These are phyloP conservation scores for Galleria mellonella DNA, from an alignment of 1,140 invertebrate genomes.

Conservation along the genomic window DNA sequence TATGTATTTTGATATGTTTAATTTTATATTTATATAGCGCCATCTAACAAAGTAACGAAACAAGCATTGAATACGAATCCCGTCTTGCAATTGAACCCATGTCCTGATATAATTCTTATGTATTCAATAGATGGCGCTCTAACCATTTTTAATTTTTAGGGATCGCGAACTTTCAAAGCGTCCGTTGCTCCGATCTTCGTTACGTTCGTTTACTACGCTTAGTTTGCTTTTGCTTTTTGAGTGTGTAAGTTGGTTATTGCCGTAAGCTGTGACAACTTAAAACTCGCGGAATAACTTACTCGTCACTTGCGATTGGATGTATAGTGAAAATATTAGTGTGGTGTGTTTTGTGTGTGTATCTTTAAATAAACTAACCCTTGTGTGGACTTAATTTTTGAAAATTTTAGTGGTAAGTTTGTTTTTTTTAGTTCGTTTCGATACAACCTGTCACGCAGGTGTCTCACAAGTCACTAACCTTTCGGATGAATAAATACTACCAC, in stretches of 20 bases:
- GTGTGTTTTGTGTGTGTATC: slow-evolving; percentile 34
- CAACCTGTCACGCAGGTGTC: slow-evolving; percentile 71
- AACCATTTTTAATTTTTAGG: slow-evolving; percentile 5
- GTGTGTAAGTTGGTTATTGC: slow-evolving; percentile 26
- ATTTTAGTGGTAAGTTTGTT: slow-evolving; percentile 48
- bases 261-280: slow-evolving; percentile 21
- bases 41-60: neutral
- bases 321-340: slow-evolving; percentile 36
- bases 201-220: slow-evolving; percentile 42
- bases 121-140: slow-evolving; percentile 21
- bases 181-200: slow-evolving; percentile 3
- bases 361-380: slow-evolving; percentile 1
- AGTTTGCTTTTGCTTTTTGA: slow-evolving; percentile 43
- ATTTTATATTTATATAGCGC: no score
- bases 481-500: slow-evolving; percentile 28
- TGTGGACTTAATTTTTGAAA: slow-evolving; percentile 13
- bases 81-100: no score
- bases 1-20: no score
- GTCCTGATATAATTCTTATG: no score
- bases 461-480: slow-evolving; percentile 60
- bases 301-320: slow-evolving; percentile 31
- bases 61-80: no score
- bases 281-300: slow-evolving; percentile 58
- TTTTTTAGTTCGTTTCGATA: slow-evolving; percentile 36
- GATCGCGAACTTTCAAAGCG: neutral